Evolutionary conservation across 2,797 vertebrate genomes (phyloP), one percentile per base, ranked within the genome.

Genomic region (Caiman crocodilus): DNA sequence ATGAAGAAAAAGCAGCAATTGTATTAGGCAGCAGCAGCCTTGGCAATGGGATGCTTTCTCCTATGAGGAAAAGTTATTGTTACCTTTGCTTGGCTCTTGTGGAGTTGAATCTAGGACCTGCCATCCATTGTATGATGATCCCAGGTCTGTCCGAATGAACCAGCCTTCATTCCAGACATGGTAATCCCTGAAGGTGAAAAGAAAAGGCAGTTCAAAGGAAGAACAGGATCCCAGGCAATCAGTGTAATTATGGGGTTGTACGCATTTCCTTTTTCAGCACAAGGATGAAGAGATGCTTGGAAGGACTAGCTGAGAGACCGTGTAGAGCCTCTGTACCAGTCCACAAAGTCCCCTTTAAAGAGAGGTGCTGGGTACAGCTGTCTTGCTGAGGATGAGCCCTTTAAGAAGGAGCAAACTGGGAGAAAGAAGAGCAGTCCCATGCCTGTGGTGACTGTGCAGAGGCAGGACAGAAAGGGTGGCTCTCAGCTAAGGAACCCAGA

Each of bases 31-130:
- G 69, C 20, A 58, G 87, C 5, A 55, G 6, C 85, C 35, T 91
- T 84, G 75, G 28, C 61, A 67, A 65, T 80, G 63, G 18, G 55
- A 28, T 28, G 14, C 60, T 23, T 67, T 69, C 4, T 57, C 60
- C 50, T 11, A 4, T 25, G 15, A 80, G 59, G 59, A 85, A 56
- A 4, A 74, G 28, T 6, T 1, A 50, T 17, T 94, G 77, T 85
- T 92, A 99, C 99, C 98, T 11, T 94, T 92, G 83, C 99, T 99
- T 87, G 23, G 94, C 92, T 99, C 99, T 94, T 99, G 99, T 0
- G 99, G 99, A 3, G 99, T 99, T 1, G 98, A 98, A 91, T 99
- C 99, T 91, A 99, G 56, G 82, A 98, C 98, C 86, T 99, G 99
- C 99, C 99, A 99, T 18, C 99, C 99, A 0, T 97, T 98, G 90